These are phyloP conservation scores for Heliocidaris erythrogramma DNA, from an alignment of 35 echinoderm and acorn worm species.

Conservation along the genomic window DNA sequence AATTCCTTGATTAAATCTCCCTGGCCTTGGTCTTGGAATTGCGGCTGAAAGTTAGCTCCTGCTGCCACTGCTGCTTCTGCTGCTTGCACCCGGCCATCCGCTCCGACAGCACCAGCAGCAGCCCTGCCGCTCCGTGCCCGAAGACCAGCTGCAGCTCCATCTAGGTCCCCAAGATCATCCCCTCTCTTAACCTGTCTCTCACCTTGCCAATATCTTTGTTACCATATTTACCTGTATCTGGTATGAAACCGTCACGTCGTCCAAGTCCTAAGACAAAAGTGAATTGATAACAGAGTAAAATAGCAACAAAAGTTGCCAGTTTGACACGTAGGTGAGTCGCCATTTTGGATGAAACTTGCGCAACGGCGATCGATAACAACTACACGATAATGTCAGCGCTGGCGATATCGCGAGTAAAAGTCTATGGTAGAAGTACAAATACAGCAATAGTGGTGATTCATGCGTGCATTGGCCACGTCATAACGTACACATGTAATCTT, in stretches of 20 bases:
- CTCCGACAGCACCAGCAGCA: neutral
- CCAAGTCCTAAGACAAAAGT: neutral
- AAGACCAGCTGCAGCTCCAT: neutral
- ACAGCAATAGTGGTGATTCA: too few species aligned
- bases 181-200: constrained; percentile 15
- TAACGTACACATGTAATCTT: too few species aligned
- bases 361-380: too few species aligned
- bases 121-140: neutral
- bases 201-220: constrained; percentile 7
- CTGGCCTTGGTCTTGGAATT: constrained; percentile 9
- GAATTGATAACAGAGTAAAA: constrained; percentile 39
- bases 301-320: constrained; percentile 54
- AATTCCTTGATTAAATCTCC: neutral
- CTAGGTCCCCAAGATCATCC: neutral
- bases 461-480: too few species aligned
- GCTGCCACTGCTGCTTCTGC: constrained; percentile 26
- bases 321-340: constrained; percentile 70
- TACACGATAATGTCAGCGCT: too few species aligned
- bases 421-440: too few species aligned
- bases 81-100: neutral
- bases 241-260: neutral
- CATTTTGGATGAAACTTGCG: constrained; percentile 50
- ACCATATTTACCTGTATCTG: neutral
- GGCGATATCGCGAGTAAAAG: too few species aligned
- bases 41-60: neutral